Base-by-base conservation (phyloP, 2,888 invertebrate species). In the Leptarthrus brevirostris region DNA sequence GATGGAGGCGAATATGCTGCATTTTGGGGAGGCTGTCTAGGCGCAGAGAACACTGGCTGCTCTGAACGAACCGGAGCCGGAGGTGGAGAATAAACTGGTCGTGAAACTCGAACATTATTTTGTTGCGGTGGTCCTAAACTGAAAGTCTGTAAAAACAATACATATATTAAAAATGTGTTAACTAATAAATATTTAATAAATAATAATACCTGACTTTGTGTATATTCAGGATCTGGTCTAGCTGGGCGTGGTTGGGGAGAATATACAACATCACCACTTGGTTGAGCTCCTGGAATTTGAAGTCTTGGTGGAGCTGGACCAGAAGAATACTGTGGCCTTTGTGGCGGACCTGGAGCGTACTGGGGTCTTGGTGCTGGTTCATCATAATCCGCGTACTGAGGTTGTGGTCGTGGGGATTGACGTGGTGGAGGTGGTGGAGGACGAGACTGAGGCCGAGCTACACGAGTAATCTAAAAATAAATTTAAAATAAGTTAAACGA, bases 141-240 rank as follows among this genome's bases (percentile, higher is more conserved):
- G 20, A 72, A 72, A 6, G 40, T 44, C 44, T 56, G 44, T 16
- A 26, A 30, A 69, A 34, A n/a, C n/a, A n/a, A n/a, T n/a, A 64
- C 36, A 20, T 0, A n/a, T 16, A n/a, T n/a, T n/a, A n/a, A n/a
- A n/a, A n/a, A n/a, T n/a, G n/a, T n/a, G n/a, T n/a, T n/a, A n/a
- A n/a, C n/a, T n/a, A n/a, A n/a, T n/a, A n/a, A n/a, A n/a, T n/a
- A n/a, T n/a, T n/a, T n/a, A n/a, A n/a, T n/a, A n/a, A n/a, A n/a
- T 30, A 5, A 30, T 30, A 0, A 40, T 77, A 80, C 80, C 75
- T 82, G 82, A 16, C 79, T 80, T 71, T 84, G 84, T 3, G 83
- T 79, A 69, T 83, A 85, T 36, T 83, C 83, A 2, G 82, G 80
- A 72, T 85, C 85, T 8, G 85, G 85, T 12, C 85, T 82, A 2